Evolutionary conservation across 2,888 invertebrate genomes (phyloP).

Genomic region (Drosophila mercatorum): DNA sequence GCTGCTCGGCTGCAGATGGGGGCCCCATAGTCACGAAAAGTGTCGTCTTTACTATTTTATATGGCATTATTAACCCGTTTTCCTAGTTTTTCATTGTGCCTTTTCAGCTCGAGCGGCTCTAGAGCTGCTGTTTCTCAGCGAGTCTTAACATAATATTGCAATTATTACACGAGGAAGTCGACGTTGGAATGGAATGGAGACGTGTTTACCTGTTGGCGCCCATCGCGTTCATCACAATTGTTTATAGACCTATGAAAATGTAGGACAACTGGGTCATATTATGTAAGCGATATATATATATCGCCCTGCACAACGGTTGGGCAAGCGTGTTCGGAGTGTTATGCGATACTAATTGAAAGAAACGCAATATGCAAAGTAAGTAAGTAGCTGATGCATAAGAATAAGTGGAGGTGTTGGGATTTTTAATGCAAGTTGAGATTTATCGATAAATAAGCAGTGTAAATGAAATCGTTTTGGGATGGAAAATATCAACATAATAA

Average conservation of each 20-base stretch:
- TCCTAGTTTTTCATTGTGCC: constrained; percentile 64
- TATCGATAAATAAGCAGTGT: not conserved
- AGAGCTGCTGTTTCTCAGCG: constrained; percentile 39
- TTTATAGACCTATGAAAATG: constrained; percentile 16
- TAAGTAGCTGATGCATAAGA: not conserved
- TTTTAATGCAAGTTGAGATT: not conserved
- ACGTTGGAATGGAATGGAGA: constrained; percentile 1
- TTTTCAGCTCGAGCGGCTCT: constrained; percentile 18
- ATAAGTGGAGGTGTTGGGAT: not conserved
- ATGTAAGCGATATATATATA: constrained; percentile 31
- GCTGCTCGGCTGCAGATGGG: constrained; percentile 45
- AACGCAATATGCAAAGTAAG: not conserved
- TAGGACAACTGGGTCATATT: constrained; percentile 47
- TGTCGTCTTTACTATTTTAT: constrained; percentile 76
- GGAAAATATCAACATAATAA: too few relatives aligned
- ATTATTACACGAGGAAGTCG: constrained; percentile 54
- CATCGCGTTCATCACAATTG: constrained; percentile 26
- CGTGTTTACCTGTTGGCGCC: constrained; percentile 16
- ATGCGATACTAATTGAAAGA: not conserved
- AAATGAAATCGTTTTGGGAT: not conserved
- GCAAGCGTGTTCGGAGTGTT: not conserved
- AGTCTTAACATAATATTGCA: constrained; percentile 59
- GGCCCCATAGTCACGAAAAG: constrained; percentile 69
- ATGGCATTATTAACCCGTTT: constrained; percentile 81
- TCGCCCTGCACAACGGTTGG: constrained; percentile 1